Conservation (phyloP, 2,888 invertebrate genomes). For the Acanthopleura granulata region DNA sequence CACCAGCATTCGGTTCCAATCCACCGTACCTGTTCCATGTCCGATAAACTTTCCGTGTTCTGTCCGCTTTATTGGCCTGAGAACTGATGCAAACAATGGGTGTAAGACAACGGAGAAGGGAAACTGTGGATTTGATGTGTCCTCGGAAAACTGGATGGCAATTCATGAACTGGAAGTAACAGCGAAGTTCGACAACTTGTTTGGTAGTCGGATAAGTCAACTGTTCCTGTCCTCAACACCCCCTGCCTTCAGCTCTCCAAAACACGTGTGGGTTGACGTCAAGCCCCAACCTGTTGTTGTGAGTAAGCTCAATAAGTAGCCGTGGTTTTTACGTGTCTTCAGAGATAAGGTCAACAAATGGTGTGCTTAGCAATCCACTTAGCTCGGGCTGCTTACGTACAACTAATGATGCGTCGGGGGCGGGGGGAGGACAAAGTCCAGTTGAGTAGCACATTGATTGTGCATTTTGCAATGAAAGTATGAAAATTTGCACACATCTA, state of each 20-base stretch:
- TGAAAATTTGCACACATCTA: too few species aligned
- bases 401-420: too few species aligned
- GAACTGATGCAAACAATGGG: not conserved
- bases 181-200: not conserved
- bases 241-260: not conserved
- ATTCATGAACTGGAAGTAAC: not conserved
- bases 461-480: too few species aligned
- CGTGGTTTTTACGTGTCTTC: too few species aligned
- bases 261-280: too few species aligned
- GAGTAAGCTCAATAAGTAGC: too few species aligned
- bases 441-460: too few species aligned
- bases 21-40: not conserved
- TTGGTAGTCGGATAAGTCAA: not conserved
- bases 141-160: not conserved
- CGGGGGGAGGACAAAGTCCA: too few species aligned
- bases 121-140: not conserved
- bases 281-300: too few species aligned
- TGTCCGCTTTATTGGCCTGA: not conserved
- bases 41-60: not conserved
- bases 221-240: not conserved
- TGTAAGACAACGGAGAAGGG: not conserved
- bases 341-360: too few species aligned
- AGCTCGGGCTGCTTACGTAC: too few species aligned
- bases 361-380: too few species aligned
- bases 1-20: not conserved